Conservation (phyloP, 2,888 invertebrate species). For the Sepioteuthis lessoniana region DNA sequence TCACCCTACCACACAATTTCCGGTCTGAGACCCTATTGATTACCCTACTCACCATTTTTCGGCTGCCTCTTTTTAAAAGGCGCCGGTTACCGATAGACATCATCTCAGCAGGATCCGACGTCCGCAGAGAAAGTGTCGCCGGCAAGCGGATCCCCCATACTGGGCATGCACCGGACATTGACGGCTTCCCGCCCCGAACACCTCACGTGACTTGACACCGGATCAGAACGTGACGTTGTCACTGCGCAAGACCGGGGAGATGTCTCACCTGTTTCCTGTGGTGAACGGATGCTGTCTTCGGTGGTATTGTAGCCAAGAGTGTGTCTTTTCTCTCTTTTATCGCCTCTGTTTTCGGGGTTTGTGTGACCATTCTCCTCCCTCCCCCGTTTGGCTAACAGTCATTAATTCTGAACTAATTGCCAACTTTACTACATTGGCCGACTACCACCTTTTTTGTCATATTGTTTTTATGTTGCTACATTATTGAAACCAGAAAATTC, state of each 20-base stretch:
- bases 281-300: not conserved
- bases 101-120: not conserved
- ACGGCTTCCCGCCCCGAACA: conserved; percentile 17
- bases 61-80: not conserved
- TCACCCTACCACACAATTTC: not conserved
- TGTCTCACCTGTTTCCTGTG: not conserved
- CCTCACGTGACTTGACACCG: conserved; percentile 33
- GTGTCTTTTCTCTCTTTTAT: not conserved
- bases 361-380: not conserved
- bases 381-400: not conserved
- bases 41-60: not conserved
- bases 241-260: not conserved
- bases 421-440: not conserved
- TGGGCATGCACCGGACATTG: not conserved
- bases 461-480: not conserved
- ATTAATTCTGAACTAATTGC: not conserved
- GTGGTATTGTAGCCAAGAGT: not conserved
- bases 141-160: conserved; percentile 18
- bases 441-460: not conserved
- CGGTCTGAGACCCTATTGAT: conserved; percentile 4
- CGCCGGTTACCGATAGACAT: not conserved
- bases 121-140: not conserved
- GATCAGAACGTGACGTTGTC: conserved; percentile 8
- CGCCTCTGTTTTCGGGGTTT: not conserved
- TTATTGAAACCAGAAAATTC: not conserved